These are phyloP conservation scores for Cataglyphis rosenhaueri DNA, from an alignment of 2,888 invertebrate species.

Conservation along the genomic window DNA sequence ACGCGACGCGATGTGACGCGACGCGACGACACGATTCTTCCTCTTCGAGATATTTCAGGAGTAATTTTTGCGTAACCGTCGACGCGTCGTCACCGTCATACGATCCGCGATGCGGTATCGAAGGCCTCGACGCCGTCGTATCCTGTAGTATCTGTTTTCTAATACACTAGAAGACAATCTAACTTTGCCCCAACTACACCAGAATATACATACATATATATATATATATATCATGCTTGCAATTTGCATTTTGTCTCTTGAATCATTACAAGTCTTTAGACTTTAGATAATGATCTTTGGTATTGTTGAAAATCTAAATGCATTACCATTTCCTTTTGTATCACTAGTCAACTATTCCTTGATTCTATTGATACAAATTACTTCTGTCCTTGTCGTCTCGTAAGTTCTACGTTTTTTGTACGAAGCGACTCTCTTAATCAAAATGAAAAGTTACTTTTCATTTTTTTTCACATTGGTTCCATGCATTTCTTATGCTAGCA, in stretches of 20 bases:
- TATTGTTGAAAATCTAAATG: neutral
- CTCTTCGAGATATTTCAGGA: conserved; percentile 49
- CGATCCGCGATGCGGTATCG: neutral
- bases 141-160: neutral
- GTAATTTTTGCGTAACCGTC: conserved; percentile 53
- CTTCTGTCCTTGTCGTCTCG: conserved; percentile 18
- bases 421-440: conserved; percentile 38
- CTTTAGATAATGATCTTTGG: neutral
- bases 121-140: neutral
- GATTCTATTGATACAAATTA: neutral
- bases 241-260: neutral
- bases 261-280: neutral
- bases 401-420: conserved; percentile 12
- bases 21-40: neutral
- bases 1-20: neutral
- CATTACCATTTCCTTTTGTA: neutral
- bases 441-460: neutral
- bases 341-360: neutral
- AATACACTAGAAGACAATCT: no score
- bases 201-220: neutral
- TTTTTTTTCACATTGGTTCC: neutral
- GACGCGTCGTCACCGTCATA: conserved; percentile 34
- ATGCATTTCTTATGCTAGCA: neutral
- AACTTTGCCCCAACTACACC: neutral
- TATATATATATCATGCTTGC: neutral